A percentile compares a stretch with the other conserved stretches of the same genome.
These are phyloP conservation scores for Chalcis sispes DNA, from an alignment of 2,888 invertebrate species.

Conservation along the genomic window DNA sequence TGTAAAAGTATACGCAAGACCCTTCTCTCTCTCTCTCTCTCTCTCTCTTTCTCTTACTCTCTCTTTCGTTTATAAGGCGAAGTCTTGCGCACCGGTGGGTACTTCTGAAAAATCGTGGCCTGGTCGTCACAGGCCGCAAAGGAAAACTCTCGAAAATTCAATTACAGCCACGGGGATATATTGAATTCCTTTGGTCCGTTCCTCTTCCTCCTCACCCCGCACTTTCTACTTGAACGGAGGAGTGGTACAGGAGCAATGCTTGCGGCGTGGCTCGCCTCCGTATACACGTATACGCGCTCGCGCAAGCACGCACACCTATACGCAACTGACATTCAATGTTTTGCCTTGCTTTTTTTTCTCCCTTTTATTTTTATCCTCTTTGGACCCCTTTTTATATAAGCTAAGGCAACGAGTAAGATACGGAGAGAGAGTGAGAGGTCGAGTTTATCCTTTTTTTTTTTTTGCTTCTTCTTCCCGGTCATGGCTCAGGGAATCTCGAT, in stretches of 20 bases:
- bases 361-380: neutral
- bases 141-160: conserved; percentile 39
- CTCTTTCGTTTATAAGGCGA: neutral
- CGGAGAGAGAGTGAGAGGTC: neutral
- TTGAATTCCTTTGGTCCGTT: conserved; percentile 36
- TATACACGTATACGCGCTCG: neutral
- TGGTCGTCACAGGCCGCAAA: neutral
- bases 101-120: conserved; percentile 13
- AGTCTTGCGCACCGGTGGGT: too few species aligned
- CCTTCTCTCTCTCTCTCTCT: too few species aligned
- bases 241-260: neutral
- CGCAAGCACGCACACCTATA: too few species aligned
- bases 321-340: conserved; percentile 34
- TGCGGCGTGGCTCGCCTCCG: neutral
- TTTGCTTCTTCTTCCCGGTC: neutral
- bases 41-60: neutral
- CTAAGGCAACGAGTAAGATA: neutral
- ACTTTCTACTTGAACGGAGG: neutral
- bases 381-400: conserved; percentile 5
- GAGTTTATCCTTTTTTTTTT: neutral
- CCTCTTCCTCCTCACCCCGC: neutral
- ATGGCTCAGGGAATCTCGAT: neutral
- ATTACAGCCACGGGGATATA: conserved; percentile 21
- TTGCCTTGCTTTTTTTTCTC: neutral
- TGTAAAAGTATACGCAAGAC: too few species aligned